Evolutionary conservation across 2,113 vertebrate species (phyloP).

Genomic region (Nycticryphes semicollaris): DNA sequence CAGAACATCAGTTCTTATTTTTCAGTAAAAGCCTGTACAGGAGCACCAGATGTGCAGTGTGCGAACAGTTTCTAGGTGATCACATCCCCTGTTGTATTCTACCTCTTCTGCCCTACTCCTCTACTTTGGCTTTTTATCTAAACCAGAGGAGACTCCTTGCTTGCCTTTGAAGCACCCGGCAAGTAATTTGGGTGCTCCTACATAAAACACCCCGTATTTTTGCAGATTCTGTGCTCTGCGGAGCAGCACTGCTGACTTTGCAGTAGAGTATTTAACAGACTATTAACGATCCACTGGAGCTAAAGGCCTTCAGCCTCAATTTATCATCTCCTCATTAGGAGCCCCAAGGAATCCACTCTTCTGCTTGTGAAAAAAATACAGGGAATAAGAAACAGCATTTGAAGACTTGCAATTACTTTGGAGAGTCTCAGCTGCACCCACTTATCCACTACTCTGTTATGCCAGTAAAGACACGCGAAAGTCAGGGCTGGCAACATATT

Average conservation of each 20-base stretch:
- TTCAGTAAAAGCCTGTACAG: not conserved
- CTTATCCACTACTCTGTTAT: not conserved
- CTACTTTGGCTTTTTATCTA: not conserved
- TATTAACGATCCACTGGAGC: not conserved
- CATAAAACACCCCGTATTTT: not conserved
- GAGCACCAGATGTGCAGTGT: not conserved
- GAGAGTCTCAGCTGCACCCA: not conserved
- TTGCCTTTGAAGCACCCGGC: not conserved
- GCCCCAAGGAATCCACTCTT: not conserved
- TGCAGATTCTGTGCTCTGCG: not conserved
- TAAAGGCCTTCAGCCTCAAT: slow-evolving; percentile 3
- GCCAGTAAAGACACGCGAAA: not conserved
- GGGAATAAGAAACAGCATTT: not conserved
- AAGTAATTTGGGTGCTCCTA: not conserved
- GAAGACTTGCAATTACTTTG: not conserved
- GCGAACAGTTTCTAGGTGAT: not conserved
- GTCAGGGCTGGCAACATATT: not conserved
- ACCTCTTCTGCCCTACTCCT: not conserved
- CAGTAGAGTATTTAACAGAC: not conserved
- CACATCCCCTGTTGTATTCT: not conserved
- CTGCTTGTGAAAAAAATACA: not conserved
- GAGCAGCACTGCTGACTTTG: not conserved
- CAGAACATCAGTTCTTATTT: not conserved
- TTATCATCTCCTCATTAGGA: not conserved
- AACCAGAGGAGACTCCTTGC: not conserved